Evolutionary conservation across 2,888 invertebrate species (phyloP), one percentile per base, ranked within the genome.

Genomic region (Plebejus melissa): DNA sequence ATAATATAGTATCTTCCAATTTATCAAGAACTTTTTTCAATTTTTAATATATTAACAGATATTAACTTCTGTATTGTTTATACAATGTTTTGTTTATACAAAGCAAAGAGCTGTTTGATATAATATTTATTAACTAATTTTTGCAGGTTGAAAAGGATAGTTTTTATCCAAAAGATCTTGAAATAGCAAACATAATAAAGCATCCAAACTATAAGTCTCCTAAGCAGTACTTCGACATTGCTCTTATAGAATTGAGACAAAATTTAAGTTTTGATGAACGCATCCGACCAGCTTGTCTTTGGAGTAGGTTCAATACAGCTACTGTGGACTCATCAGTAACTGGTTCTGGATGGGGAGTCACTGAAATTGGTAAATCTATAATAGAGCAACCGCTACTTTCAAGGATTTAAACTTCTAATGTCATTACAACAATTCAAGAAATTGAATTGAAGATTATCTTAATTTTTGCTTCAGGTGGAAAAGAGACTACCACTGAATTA

Each of bases 221-320:
- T 0, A 79, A 74, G 7, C 81, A 81, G 50, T 84, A 84, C 75
- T 80, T 79, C 58, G 84, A 84, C 69, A 81, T 83, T 32, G 84
- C 84, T 0, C 76, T 84, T 0, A 75, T 83, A 7, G 80, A 82
- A 77, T 70, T 84, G n/a, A 72, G 80, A 65, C 71, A 72, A 7
- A 76, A 79, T 1, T 78, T 81, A 4, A 6, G 22, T 0, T 82
- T 83, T 70, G 50, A 74, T 6, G 76, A 75, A 41, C 41, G 76
- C 4, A 75, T 82, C 4, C 80, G 80, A 36, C 84, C 84, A 0
- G 81, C 83, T 16, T 84, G 84, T 75, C 77, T 84, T 4, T 82
- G 82, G 81, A 76, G 74, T 0, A 69, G 75, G 11, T 58, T 54
- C 5, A 79, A 80, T 22, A 79, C 79, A 2, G 77, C 77, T 6